Percentiles rank a stretch among this genome's conserved stretches.
Evolutionary conservation across 92 coral and sea anemone genomes (phyloP).

Genomic region (Siderastrea radians): DNA sequence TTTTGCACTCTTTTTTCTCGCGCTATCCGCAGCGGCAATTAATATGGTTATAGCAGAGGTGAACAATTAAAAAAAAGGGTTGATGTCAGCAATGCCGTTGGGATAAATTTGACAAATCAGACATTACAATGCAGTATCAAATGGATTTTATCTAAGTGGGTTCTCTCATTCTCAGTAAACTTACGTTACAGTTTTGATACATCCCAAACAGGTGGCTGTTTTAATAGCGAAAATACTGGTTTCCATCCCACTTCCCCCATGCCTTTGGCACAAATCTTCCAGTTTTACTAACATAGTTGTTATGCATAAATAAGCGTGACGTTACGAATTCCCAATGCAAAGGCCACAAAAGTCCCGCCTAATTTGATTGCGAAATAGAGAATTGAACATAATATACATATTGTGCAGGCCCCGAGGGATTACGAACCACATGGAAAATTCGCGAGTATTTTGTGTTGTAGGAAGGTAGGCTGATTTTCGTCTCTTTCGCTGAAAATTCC

Average conservation of each 20-base stretch:
- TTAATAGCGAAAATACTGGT: too few species aligned
- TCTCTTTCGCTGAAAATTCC: neutral
- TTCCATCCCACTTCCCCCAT: neutral
- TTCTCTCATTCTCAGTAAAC: too few species aligned
- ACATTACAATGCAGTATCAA: too few species aligned
- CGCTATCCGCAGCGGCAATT: too few species aligned
- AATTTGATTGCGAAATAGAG: neutral
- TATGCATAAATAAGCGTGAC: neutral
- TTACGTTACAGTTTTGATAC: too few species aligned
- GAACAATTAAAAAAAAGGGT: too few species aligned
- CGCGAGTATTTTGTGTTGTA: conserved; percentile 34
- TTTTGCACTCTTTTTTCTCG: too few species aligned
- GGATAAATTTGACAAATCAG: too few species aligned
- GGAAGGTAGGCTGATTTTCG: conserved; percentile 18
- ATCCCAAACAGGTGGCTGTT: too few species aligned
- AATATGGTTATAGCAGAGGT: too few species aligned
- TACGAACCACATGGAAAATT: conserved; percentile 3
- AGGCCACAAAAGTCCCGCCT: neutral
- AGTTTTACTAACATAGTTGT: neutral
- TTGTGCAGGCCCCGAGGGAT: neutral
- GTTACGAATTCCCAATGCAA: conserved; percentile 12
- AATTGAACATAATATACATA: neutral
- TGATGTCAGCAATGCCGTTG: too few species aligned
- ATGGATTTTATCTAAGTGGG: too few species aligned
- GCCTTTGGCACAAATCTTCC: neutral